These are phyloP conservation scores for Syngnathus scovelli DNA, from an alignment of 2,113 vertebrate genomes.

Conservation along the genomic window DNA sequence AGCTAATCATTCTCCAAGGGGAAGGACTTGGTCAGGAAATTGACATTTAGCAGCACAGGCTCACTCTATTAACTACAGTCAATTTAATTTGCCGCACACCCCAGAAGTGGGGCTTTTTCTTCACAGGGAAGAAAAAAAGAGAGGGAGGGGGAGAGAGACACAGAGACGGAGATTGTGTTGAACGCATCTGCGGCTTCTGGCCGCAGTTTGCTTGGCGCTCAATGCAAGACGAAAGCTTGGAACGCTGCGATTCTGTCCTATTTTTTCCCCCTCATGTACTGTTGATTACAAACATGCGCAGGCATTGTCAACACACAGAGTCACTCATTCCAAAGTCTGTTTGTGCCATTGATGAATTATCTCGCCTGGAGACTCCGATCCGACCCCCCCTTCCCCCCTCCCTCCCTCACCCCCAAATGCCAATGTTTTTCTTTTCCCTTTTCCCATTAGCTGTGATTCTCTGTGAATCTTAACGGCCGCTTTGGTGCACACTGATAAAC, in stretches of 20 bases:
- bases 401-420: slow-evolving; percentile 32
- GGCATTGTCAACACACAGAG: slow-evolving; percentile 56
- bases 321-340: slow-evolving; percentile 50
- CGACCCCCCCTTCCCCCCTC: too few relatives aligned
- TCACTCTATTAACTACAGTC: slow-evolving; percentile 80
- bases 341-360: slow-evolving; percentile 58
- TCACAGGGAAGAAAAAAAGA: slow-evolving; percentile 39
- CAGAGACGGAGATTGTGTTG: slow-evolving; percentile 45
- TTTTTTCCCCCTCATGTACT: slow-evolving; percentile 50
- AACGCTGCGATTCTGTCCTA: slow-evolving; percentile 49
- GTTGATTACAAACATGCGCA: slow-evolving; percentile 61
- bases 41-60: slow-evolving; percentile 77
- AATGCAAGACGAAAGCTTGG: slow-evolving; percentile 58
- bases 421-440: slow-evolving; percentile 42
- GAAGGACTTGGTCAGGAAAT: slow-evolving; percentile 78
- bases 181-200: slow-evolving; percentile 66
- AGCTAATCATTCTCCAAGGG: slow-evolving; percentile 78
- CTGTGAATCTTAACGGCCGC: slow-evolving; percentile 23
- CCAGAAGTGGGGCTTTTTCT: slow-evolving; percentile 69
- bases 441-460: slow-evolving; percentile 41
- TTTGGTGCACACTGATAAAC: slow-evolving; percentile 32
- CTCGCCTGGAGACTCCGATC: slow-evolving; percentile 40
- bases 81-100: slow-evolving; percentile 77
- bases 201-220: slow-evolving; percentile 63
- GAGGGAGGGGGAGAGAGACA: slow-evolving; percentile 7